Evolutionary conservation across 1,140 invertebrate species (phyloP), one percentile per base, ranked within the genome.

Genomic region (Rhynchophorus ferrugineus): DNA sequence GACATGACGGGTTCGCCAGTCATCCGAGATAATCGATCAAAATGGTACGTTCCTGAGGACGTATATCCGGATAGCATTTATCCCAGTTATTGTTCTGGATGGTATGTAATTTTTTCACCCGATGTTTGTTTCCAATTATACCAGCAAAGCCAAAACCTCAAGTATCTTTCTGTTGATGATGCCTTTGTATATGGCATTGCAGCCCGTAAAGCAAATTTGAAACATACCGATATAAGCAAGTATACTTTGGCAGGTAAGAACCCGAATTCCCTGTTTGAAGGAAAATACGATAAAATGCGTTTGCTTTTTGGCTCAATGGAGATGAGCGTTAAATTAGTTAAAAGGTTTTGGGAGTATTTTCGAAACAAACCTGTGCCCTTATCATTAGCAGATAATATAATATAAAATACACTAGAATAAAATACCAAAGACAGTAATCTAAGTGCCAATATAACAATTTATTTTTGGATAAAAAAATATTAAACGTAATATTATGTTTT

Each of bases 81-180:
- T 70, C 85, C 85, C 16, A 67, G 75, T 6, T 62, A 66, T 61
- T 84, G 86, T 66, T 75, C 79, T 8, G 88, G 88, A 14, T 81
- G 88, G 14, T 81, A 79, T 3, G 78, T 87, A 16, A 60, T 88
- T 7, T 84, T 85, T 58, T 84, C 84, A 0, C 73, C 78, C 9
- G 83, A 86, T 69, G 79, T 82, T 33, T 77, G 80, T 18, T 76
- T 76, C 56, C 64, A 75, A 17, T 62, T 87, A 13, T 58, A 61
- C 21, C 9, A 2, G 1, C 17, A 16, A 13, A 48, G 56, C 8
- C 56, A 61, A 37, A 56, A 58, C 34, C 17, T 48, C 0, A 41
- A 53, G 1, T 61, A 58, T 68, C 89, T 91, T 71, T 90, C 87
- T 87, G 85, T 91, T 39, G 87, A 91, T 65, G 87, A 91, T 71